phyloP scores from a whole-genome alignment of 2,113 vertebrate species.

The Elephantulus edwardii region DNA sequence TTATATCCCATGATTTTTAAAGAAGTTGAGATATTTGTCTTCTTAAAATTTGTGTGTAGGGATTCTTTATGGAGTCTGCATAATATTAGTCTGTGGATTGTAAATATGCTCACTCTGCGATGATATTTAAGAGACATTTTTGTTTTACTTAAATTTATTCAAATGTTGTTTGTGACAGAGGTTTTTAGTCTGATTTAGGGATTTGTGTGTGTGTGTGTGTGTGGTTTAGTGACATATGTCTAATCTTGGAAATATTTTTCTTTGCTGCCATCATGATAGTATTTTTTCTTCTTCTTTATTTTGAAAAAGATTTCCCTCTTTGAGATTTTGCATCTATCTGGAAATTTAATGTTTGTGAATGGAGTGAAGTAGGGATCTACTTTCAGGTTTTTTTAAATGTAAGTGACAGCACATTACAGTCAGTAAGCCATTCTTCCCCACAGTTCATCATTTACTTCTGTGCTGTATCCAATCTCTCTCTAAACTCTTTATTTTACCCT shows the following conservation, averaged over 20 bases:
- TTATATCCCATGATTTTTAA: not conserved
- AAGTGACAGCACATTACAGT: not conserved
- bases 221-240: not conserved
- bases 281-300: not conserved
- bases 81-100: not conserved
- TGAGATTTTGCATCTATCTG: not conserved
- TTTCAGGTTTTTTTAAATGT: not conserved
- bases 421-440: not conserved
- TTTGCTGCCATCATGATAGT: not conserved
- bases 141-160: constrained; percentile 36
- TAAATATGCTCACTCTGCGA: not conserved
- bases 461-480: not conserved
- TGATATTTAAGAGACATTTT: not conserved
- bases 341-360: not conserved
- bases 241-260: constrained; percentile 11
- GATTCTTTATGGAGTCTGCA: not conserved
- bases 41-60: not conserved
- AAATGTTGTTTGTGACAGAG: not conserved
- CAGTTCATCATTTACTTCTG: not conserved
- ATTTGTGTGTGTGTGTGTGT: not conserved
- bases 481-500: not conserved
- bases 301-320: not conserved
- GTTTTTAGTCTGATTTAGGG: not conserved
- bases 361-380: not conserved
- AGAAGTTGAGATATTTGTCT: constrained; percentile 4